phyloP scores from a whole-genome alignment of 2,113 vertebrate genomes.

The Pollimyrus isidori region DNA sequence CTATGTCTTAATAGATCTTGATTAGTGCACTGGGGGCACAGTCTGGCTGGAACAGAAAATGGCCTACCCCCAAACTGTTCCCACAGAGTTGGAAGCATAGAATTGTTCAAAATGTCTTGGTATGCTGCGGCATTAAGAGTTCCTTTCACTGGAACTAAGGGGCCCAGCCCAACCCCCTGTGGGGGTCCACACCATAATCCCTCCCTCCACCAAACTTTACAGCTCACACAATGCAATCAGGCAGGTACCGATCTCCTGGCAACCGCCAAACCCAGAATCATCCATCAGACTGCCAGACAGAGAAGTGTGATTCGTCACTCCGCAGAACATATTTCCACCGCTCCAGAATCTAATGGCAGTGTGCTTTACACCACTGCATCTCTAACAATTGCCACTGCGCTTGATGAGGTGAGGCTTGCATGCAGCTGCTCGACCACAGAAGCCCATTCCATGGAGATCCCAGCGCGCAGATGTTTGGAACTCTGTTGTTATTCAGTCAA shows the following conservation, averaged over 20 bases:
- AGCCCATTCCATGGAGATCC: not conserved
- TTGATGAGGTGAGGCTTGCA: not conserved
- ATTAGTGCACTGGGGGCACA: not conserved
- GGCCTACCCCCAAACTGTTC: not conserved
- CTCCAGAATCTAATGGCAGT: not conserved
- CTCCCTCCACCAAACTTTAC: not conserved
- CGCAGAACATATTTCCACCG: not conserved
- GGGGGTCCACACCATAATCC: not conserved
- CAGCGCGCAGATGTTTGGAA: not conserved
- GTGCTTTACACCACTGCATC: too few relatives aligned
- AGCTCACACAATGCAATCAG: not conserved
- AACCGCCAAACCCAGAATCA: not conserved
- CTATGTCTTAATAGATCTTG: not conserved
- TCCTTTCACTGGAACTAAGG: not conserved
- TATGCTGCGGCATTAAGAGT: not conserved
- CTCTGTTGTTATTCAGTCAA: not conserved
- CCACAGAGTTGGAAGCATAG: not conserved
- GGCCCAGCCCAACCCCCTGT: not conserved
- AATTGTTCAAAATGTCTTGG: not conserved
- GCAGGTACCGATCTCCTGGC: not conserved
- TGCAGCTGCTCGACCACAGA: not conserved
- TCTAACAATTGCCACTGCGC: too few relatives aligned
- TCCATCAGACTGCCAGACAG: not conserved
- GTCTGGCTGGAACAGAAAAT: not conserved
- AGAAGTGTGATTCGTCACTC: not conserved